Percentiles rank a stretch among this genome's conserved stretches.
These are phyloP conservation scores for Musca domestica DNA, from an alignment of 1,140 invertebrate species.

Conservation along the genomic window DNA sequence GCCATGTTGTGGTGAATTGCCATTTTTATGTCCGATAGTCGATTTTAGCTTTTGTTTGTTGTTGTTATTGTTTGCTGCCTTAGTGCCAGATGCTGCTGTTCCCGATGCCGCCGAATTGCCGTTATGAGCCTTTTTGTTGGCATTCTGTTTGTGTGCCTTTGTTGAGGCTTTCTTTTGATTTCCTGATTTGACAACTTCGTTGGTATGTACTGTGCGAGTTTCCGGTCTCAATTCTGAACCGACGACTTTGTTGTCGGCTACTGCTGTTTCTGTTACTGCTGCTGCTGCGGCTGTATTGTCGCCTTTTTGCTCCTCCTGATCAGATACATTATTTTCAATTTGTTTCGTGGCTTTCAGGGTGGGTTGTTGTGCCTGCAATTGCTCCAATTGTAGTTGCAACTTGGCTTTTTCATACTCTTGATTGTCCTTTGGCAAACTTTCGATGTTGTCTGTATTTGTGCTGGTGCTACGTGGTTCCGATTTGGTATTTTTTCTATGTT, in stretches of 20 bases:
- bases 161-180: conserved; percentile 45
- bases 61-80: conserved; percentile 21
- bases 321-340: background rate
- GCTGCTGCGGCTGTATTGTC: conserved; percentile 2
- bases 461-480: conserved; percentile 40
- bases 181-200: conserved; percentile 33
- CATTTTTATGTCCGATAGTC: conserved; percentile 38
- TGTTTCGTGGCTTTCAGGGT: conserved; percentile 23
- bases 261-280: conserved; percentile 27
- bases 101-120: conserved; percentile 17
- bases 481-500: conserved; percentile 48
- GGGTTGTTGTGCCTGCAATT: conserved; percentile 29
- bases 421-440: conserved; percentile 32
- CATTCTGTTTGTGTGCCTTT: conserved; percentile 23
- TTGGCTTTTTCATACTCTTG: conserved; percentile 31
- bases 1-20: conserved; percentile 22
- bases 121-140: conserved; percentile 22
- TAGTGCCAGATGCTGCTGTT: background rate
- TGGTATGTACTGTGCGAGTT: conserved; percentile 43
- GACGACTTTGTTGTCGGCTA: background rate
- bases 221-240: conserved; percentile 29
- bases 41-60: conserved; percentile 36
- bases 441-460: conserved; percentile 36
- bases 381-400: conserved; percentile 41
- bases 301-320: conserved; percentile 1